A percentile compares a stretch with the other conserved stretches of the same genome.
These are phyloP conservation scores for Apus apus DNA, from an alignment of 2,113 vertebrate genomes.

Conservation along the genomic window DNA sequence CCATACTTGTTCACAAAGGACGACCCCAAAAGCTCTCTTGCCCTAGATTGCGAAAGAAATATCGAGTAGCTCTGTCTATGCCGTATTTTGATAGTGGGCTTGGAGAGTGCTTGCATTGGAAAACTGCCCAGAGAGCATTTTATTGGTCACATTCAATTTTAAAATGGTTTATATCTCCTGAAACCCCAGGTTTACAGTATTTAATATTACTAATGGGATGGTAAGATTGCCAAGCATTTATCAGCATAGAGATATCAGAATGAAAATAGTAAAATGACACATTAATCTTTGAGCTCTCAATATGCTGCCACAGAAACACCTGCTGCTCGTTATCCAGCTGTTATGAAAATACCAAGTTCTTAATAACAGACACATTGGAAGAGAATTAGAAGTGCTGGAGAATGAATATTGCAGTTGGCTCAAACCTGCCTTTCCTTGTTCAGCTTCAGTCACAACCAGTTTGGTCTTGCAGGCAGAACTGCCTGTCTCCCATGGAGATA, in stretches of 20 bases:
- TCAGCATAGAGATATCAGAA: constrained; percentile 31
- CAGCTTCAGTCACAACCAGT: neutral
- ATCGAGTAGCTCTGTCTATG: neutral
- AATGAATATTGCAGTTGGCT: neutral
- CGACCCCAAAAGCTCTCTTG: neutral
- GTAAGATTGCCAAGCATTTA: constrained; percentile 24
- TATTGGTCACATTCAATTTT: constrained; percentile 43
- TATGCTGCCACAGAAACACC: neutral
- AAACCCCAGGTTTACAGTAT: constrained; percentile 32
- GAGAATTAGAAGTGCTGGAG: neutral
- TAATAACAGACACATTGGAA: neutral
- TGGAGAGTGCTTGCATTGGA: constrained; percentile 10
- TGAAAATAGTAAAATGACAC: constrained; percentile 39
- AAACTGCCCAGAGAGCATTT: constrained; percentile 32
- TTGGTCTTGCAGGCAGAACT: neutral
- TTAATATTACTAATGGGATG: constrained; percentile 53
- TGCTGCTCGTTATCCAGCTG: neutral
- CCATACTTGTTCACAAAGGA: neutral
- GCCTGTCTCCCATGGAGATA: neutral
- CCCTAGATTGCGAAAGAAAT: neutral
- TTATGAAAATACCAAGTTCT: constrained; percentile 34
- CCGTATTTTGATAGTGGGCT: neutral
- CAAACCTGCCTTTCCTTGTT: neutral
- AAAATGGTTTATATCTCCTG: constrained; percentile 18
- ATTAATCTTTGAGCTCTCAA: constrained; percentile 27